A percentile compares a stretch with the other conserved stretches of the same genome.
These are phyloP conservation scores for Leucozona laternaria DNA, from an alignment of 2,888 invertebrate genomes.

Conservation along the genomic window DNA sequence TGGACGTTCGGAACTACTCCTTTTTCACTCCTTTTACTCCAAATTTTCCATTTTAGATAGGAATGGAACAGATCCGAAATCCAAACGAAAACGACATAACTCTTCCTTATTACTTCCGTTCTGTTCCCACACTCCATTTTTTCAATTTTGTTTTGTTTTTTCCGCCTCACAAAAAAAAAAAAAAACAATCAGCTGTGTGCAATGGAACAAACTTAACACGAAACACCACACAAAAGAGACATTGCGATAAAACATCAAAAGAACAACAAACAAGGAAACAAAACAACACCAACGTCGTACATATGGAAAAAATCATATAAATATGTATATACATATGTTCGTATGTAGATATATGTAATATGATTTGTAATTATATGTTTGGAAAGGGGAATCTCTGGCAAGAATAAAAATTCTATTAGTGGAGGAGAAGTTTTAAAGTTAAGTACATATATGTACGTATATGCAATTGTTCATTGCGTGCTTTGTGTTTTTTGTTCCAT, in stretches of 20 bases:
- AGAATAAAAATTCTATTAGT: background rate
- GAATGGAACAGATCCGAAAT: too few relatives aligned
- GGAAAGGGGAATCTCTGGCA: background rate
- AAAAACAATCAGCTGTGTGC: conserved; percentile 56
- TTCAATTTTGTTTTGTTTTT: background rate
- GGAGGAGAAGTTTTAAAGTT: background rate
- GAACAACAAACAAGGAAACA: conserved; percentile 74
- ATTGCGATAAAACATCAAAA: conserved; percentile 64
- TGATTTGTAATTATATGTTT: background rate
- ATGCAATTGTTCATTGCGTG: background rate
- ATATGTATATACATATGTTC: too few relatives aligned
- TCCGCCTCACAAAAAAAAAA: background rate
- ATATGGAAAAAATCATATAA: conserved; percentile 33
- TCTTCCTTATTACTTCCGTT: background rate
- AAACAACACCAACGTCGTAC: conserved; percentile 47
- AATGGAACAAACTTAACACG: conserved; percentile 35
- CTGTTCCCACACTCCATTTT: background rate
- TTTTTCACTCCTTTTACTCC: too few relatives aligned
- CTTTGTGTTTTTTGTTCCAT: background rate
- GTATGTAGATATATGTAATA: background rate
- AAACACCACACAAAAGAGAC: conserved; percentile 50
- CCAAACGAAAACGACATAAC: too few relatives aligned
- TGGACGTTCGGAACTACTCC: too few relatives aligned
- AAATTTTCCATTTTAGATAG: too few relatives aligned
- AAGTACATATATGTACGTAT: background rate